Evolutionary conservation across 2,113 vertebrate species (phyloP).

Genomic region (Pimephales promelas): DNA sequence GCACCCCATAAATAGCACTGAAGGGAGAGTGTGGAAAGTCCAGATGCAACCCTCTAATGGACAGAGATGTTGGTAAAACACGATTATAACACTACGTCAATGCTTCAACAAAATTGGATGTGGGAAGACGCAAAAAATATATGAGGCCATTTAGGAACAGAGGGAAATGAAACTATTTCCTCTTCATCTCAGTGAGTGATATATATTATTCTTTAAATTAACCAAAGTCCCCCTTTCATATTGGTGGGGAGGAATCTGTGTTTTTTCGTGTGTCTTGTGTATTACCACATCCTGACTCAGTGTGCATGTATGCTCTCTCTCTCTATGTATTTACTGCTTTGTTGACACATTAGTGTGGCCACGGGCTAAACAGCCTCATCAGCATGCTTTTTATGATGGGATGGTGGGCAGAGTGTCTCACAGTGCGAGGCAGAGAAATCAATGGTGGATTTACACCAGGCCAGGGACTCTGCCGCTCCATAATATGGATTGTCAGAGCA

Average conservation of each 20-base stretch:
- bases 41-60: conserved; percentile 84
- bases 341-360: conserved; percentile 68
- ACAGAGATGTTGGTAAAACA: conserved; percentile 4
- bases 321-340: conserved; percentile 69
- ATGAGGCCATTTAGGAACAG: not conserved
- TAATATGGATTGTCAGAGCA: conserved; percentile 19
- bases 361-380: conserved; percentile 64
- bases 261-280: conserved; percentile 63
- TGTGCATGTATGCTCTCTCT: conserved; percentile 60
- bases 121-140: not conserved
- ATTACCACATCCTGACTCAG: conserved; percentile 71
- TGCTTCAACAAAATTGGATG: not conserved
- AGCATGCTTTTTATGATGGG: conserved; percentile 51
- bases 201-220: conserved; percentile 70
- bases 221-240: conserved; percentile 57
- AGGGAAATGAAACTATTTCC: not conserved
- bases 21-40: conserved; percentile 90
- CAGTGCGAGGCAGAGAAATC: conserved; percentile 46
- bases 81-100: not conserved
- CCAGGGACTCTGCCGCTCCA: conserved; percentile 21
- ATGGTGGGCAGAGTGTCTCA: conserved; percentile 51
- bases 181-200: not conserved
- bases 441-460: conserved; percentile 40
- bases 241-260: conserved; percentile 58
- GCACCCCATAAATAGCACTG: conserved; percentile 87